phyloP scores from a whole-genome alignment of 2,888 invertebrate genomes.

The Acanthopleura granulata region DNA sequence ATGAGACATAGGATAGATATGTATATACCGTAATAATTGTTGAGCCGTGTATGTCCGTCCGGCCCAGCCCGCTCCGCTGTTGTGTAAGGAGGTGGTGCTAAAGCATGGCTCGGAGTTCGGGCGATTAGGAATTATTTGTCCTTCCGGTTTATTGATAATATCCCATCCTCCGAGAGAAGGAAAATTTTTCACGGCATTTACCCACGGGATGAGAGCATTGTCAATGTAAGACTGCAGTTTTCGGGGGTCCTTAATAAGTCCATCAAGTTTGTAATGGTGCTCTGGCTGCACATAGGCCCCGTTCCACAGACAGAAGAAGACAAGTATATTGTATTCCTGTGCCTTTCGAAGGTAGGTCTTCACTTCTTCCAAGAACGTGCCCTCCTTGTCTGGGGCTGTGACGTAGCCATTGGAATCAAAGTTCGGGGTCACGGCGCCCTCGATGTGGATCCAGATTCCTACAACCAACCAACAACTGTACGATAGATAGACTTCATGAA shows the following conservation, averaged over 20 bases:
- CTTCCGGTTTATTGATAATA: conserved; percentile 59
- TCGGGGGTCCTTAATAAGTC: conserved; percentile 37
- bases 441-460: conserved; percentile 59
- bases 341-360: conserved; percentile 40
- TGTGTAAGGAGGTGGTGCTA: neutral
- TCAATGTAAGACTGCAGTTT: conserved; percentile 58
- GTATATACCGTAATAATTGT: neutral
- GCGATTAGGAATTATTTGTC: conserved; percentile 25
- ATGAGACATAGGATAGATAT: no score
- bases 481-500: no score
- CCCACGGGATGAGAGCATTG: conserved; percentile 53
- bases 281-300: conserved; percentile 33
- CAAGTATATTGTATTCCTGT: conserved; percentile 41
- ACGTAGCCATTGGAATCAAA: conserved; percentile 50
- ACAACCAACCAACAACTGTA: neutral
- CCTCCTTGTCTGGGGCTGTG: conserved; percentile 37
- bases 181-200: conserved; percentile 45
- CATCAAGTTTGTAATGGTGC: neutral
- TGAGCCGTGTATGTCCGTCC: conserved; percentile 1
- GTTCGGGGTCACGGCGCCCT: conserved; percentile 45
- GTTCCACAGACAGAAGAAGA: conserved; percentile 57
- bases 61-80: conserved; percentile 27
- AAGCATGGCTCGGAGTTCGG: neutral
- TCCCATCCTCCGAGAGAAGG: conserved; percentile 60
- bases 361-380: conserved; percentile 49